Evolutionary conservation across 2,888 invertebrate species (phyloP).

Genomic region (Achlya flavicornis): DNA sequence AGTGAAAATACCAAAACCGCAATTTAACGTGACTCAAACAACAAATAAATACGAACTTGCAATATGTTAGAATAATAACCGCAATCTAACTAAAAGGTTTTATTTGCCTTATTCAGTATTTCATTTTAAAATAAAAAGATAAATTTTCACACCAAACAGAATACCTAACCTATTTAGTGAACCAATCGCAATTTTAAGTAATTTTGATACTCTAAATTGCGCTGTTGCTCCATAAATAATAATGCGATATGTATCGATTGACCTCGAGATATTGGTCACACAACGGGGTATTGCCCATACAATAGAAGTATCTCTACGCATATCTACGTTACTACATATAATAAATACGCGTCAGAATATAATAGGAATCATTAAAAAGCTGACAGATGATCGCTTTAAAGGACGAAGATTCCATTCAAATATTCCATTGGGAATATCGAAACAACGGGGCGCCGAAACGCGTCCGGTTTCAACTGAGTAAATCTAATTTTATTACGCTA

Average conservation of each 20-base stretch:
- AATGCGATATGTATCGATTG: slow-evolving; percentile 12
- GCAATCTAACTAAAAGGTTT: too few relatives aligned
- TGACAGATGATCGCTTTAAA: slow-evolving; percentile 7
- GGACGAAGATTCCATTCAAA: slow-evolving; percentile 39
- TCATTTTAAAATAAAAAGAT: too few relatives aligned
- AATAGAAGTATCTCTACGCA: slow-evolving; percentile 5
- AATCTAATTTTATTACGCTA: slow-evolving; percentile 80
- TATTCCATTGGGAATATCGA: slow-evolving; percentile 58
- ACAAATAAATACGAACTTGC: too few relatives aligned
- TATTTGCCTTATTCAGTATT: too few relatives aligned
- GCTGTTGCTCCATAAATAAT: slow-evolving; percentile 25
- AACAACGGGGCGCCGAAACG: slow-evolving; percentile 58
- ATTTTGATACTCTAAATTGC: slow-evolving; percentile 26
- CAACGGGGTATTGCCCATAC: neutral
- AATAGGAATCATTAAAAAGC: slow-evolving; percentile 1
- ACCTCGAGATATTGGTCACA: slow-evolving; percentile 10
- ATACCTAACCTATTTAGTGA: neutral
- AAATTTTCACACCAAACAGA: too few relatives aligned
- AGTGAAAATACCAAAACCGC: too few relatives aligned
- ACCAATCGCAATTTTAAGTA: slow-evolving; percentile 12
- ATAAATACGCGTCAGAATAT: slow-evolving; percentile 6
- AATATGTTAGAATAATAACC: too few relatives aligned
- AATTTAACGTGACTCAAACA: too few relatives aligned
- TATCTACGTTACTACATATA: neutral
- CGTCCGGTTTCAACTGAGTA: slow-evolving; percentile 62